Evolutionary conservation across 2,888 invertebrate genomes (phyloP).

Genomic region (Idaea dimidiata): DNA sequence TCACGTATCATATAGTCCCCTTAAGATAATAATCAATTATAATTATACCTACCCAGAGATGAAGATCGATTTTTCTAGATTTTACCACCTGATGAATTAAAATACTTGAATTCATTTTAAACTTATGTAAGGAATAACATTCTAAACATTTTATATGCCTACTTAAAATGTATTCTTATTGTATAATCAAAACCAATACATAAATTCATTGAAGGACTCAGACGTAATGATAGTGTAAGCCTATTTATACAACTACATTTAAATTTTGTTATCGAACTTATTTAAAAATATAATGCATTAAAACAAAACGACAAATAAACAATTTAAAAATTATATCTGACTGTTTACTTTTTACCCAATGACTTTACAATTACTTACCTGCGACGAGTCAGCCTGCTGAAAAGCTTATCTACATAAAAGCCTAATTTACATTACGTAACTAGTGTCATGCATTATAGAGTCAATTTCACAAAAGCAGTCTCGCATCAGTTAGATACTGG

Average conservation of each 20-base stretch:
- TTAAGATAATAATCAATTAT: no score
- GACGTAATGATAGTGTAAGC: constrained; percentile 72
- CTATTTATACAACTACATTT: constrained; percentile 76
- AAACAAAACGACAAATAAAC: constrained; percentile 77
- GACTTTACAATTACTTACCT: no score
- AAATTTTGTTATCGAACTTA: constrained; percentile 78
- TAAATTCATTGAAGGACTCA: constrained; percentile 41
- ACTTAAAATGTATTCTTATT: constrained; percentile 22
- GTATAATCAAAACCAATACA: constrained; percentile 18
- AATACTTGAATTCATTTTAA: background rate
- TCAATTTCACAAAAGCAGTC: no score
- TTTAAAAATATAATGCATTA: constrained; percentile 77
- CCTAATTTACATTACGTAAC: no score
- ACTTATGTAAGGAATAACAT: constrained; percentile 8
- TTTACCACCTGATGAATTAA: constrained; percentile 13
- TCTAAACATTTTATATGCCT: constrained; percentile 11
- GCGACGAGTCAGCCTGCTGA: no score
- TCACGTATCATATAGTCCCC: no score
- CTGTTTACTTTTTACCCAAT: constrained; percentile 35
- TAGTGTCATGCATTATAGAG: no score
- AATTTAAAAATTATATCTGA: constrained; percentile 50
- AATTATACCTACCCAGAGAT: background rate
- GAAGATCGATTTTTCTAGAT: constrained; percentile 25
- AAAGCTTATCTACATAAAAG: no score
- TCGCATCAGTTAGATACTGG: no score